phyloP scores from a whole-genome alignment of 2,888 invertebrate genomes.

The Rhogogaster chlorosoma region DNA sequence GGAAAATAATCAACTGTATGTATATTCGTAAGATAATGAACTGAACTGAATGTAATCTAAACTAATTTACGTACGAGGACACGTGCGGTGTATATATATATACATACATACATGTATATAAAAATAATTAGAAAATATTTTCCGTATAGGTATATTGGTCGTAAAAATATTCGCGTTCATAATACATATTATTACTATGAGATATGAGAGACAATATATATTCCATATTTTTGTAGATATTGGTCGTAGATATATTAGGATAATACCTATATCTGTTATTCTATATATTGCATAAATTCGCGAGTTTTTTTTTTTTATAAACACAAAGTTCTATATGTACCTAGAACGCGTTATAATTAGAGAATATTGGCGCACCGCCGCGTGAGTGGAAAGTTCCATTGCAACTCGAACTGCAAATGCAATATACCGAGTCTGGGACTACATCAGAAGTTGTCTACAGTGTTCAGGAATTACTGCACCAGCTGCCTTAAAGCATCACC shows the following conservation, averaged over 20 bases:
- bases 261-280: neutral
- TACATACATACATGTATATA: too few species aligned
- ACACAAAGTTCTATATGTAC: neutral
- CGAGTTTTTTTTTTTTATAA: neutral
- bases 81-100: neutral
- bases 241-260: neutral
- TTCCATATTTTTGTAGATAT: too few species aligned
- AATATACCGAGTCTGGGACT: neutral
- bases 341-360: too few species aligned
- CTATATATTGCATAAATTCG: neutral
- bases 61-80: neutral
- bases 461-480: too few species aligned
- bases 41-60: neutral
- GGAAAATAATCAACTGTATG: neutral
- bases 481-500: neutral
- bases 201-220: too few species aligned
- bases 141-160: too few species aligned
- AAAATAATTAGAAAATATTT: too few species aligned
- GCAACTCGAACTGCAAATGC: neutral
- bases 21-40: neutral
- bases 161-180: too few species aligned
- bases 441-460: neutral
- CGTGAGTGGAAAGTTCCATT: conserved; percentile 46
- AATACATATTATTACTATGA: too few species aligned
- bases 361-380: too few species aligned